Base-by-base conservation (phyloP, 2,888 invertebrate species). In the Aporophyla nigra region DNA sequence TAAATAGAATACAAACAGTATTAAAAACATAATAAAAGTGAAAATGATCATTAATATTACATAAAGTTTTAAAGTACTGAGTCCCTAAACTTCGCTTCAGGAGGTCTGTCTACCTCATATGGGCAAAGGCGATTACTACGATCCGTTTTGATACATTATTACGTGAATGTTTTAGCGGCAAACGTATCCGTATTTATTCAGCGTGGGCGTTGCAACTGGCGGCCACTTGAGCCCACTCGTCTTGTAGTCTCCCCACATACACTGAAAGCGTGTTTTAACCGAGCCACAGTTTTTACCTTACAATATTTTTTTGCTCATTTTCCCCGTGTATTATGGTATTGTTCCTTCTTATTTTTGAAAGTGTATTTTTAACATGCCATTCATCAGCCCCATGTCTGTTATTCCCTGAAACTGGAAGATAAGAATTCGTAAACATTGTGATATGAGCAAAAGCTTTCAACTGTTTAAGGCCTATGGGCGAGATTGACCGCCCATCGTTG, bases 171-270 rank as follows among this genome's bases (percentile, higher is more conserved):
- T 87, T 89, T 87, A 76, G 80, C 70, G 82, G 78, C 65, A 87
- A 83, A 84, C 80, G 83, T 87, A 89, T 91, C 88, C 81, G 85
- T 90, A 91, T 91, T 92, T 91, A 91, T 91, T 89, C 86, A 89
- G 87, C 74, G 84, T 85, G 82, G 80, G 86, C 82, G 85, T 80
- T 85, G 86, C 74, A 79, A 80, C 79, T 79, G 79, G 75, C 86
- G 87, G 85, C 89, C 87, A 89, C 90, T 92, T 88, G 86, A 91
- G 86, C 83, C 84, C 90, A 86, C 90, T 89, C 79, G 77, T 82
- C 85, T 82, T 80, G 82, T 88, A 86, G 88, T 87, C 90, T 87
- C 82, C 79, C 86, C 90, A 88, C 88, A 89, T 88, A 86, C 86
- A 89, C 83, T 80, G 80, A 77, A 83, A 88, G 83, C 82, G 83